phyloP scores from a whole-genome alignment of 2,113 vertebrate species.

The Platycercus adscitus region DNA sequence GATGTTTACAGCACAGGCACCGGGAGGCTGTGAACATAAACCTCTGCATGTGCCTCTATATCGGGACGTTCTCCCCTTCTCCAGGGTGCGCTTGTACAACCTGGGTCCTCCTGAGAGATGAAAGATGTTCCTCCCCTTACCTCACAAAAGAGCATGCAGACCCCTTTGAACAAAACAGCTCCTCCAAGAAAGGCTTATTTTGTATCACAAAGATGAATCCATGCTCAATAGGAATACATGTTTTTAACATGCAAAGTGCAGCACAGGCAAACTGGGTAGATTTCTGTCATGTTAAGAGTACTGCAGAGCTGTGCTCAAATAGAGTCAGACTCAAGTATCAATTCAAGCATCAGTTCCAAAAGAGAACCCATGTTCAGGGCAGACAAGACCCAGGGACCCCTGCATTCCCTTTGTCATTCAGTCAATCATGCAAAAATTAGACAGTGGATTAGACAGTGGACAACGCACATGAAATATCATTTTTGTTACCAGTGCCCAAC shows the following conservation, averaged over 20 bases:
- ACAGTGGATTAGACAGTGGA: not conserved
- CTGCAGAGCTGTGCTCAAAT: not conserved
- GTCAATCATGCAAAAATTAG: not conserved
- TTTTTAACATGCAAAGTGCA: not conserved
- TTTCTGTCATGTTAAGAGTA: not conserved
- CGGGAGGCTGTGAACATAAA: not conserved
- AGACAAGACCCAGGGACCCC: not conserved
- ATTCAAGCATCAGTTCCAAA: fast-evolving
- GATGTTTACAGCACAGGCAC: not conserved
- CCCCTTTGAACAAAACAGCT: not conserved
- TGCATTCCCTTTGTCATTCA: not conserved
- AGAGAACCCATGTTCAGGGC: not conserved
- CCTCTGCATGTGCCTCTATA: not conserved
- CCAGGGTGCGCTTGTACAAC: not conserved
- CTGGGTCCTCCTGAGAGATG: not conserved
- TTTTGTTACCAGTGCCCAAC: not conserved
- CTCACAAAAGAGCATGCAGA: not conserved
- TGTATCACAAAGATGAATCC: not conserved
- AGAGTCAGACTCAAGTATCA: not conserved
- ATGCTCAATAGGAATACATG: not conserved
- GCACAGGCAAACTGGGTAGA: not conserved
- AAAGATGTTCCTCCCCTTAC: not conserved
- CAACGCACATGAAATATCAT: not conserved
- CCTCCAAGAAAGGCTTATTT: not conserved
- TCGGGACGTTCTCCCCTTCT: not conserved